Conservation (phyloP, 2,888 invertebrate genomes). For the Athalia circularis region DNA sequence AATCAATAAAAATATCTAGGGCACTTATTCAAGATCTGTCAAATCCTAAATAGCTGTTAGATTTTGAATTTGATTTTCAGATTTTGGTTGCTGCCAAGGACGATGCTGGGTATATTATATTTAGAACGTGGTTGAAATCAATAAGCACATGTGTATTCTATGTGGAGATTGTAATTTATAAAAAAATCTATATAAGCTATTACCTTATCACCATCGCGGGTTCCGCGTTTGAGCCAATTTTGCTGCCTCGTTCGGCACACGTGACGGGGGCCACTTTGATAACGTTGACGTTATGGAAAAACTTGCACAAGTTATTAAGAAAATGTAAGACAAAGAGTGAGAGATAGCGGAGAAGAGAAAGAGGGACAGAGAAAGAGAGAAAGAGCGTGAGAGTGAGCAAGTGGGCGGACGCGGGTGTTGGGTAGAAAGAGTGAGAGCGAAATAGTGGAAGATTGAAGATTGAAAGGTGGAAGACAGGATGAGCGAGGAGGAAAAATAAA, state of each 20-base stretch:
- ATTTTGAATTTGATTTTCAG: no score
- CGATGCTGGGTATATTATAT: not conserved
- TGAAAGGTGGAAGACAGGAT: not conserved
- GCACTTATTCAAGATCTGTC: no score
- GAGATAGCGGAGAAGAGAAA: not conserved
- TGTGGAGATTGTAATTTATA: not conserved
- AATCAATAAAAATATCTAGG: no score
- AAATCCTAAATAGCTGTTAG: no score
- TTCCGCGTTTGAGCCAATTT: constrained; percentile 70
- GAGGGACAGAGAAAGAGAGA: not conserved
- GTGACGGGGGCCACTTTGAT: constrained; percentile 64
- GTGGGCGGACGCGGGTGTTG: not conserved
- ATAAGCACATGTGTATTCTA: no score
- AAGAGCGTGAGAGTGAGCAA: not conserved
- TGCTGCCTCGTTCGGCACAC: constrained; percentile 64
- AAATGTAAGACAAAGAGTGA: constrained; percentile 36
- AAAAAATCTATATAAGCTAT: constrained; percentile 45
- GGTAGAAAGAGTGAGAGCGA: not conserved
- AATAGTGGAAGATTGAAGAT: not conserved
- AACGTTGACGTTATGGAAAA: constrained; percentile 33
- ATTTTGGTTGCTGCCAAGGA: no score
- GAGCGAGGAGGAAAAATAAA: constrained; percentile 11
- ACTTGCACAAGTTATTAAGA: constrained; percentile 35
- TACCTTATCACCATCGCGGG: constrained; percentile 72
- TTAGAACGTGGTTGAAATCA: constrained; percentile 1